phyloP scores from a whole-genome alignment of 2,888 invertebrate genomes.

The Oscheius myriophilus region DNA sequence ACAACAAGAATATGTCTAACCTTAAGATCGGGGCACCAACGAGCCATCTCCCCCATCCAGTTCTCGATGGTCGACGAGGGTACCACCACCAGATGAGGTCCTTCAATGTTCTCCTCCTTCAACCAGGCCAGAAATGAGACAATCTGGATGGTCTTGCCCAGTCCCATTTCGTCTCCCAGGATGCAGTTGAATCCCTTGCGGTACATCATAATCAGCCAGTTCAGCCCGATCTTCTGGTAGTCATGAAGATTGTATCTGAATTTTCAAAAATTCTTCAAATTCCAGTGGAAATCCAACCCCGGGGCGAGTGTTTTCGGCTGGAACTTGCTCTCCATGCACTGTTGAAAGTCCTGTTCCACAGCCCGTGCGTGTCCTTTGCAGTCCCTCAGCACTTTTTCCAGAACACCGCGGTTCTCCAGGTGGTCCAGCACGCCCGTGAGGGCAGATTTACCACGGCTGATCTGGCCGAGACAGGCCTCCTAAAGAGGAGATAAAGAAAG shows the following conservation, averaged over 20 bases:
- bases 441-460: conserved; percentile 46
- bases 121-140: conserved; percentile 89
- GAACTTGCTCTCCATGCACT: conserved; percentile 35
- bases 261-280: not conserved
- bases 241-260: conserved; percentile 52
- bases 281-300: conserved; percentile 23
- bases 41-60: conserved; percentile 61
- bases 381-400: conserved; percentile 60
- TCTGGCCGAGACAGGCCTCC: conserved; percentile 13
- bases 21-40: conserved; percentile 58
- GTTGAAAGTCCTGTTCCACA: conserved; percentile 43
- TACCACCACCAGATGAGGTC: conserved; percentile 91
- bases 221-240: conserved; percentile 61
- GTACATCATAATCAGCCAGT: conserved; percentile 67
- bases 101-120: conserved; percentile 79
- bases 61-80: conserved; percentile 91
- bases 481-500: not conserved
- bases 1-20: no score
- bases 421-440: conserved; percentile 56
- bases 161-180: conserved; percentile 91
- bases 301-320: conserved; percentile 34
- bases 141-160: conserved; percentile 86
- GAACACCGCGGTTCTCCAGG: conserved; percentile 59
- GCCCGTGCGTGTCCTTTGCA: conserved; percentile 54
- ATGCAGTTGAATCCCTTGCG: conserved; percentile 82